Percentiles rank a stretch among this genome's conserved stretches.
These are phyloP conservation scores for Sebastes matsubarae DNA, from an alignment of 2,797 vertebrate genomes.

Conservation along the genomic window DNA sequence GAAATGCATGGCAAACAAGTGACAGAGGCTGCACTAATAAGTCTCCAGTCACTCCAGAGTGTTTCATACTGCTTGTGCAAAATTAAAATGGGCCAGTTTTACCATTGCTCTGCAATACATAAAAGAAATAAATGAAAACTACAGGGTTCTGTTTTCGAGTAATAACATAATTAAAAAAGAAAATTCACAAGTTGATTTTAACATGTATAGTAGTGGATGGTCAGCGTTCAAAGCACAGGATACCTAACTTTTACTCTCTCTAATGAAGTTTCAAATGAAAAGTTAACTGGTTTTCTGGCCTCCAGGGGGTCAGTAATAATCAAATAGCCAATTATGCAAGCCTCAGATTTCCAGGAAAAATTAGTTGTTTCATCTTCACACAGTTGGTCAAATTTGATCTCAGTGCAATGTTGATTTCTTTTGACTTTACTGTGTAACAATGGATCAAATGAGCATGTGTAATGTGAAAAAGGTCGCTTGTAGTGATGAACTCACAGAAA, in stretches of 20 bases:
- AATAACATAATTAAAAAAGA: background rate
- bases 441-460: background rate
- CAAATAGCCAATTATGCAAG: background rate
- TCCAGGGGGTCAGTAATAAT: no score
- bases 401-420: background rate
- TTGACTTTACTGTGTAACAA: background rate
- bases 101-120: background rate
- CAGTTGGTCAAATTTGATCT: background rate
- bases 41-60: background rate
- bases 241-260: background rate
- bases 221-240: background rate
- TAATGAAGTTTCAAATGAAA: background rate
- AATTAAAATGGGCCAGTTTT: background rate
- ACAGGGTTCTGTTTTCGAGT: background rate
- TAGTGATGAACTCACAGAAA: background rate
- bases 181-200: background rate
- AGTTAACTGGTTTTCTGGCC: background rate
- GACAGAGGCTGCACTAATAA: background rate
- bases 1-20: background rate
- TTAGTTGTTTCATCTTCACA: background rate
- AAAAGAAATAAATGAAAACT: background rate
- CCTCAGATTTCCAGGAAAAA: background rate
- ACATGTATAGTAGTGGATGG: background rate
- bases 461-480: background rate
- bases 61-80: slow-evolving; percentile 7